A percentile compares a stretch with the other conserved stretches of the same genome.
These are phyloP conservation scores for Phylloscopus trochiloides DNA, from an alignment of 2,113 vertebrate species.

Conservation along the genomic window DNA sequence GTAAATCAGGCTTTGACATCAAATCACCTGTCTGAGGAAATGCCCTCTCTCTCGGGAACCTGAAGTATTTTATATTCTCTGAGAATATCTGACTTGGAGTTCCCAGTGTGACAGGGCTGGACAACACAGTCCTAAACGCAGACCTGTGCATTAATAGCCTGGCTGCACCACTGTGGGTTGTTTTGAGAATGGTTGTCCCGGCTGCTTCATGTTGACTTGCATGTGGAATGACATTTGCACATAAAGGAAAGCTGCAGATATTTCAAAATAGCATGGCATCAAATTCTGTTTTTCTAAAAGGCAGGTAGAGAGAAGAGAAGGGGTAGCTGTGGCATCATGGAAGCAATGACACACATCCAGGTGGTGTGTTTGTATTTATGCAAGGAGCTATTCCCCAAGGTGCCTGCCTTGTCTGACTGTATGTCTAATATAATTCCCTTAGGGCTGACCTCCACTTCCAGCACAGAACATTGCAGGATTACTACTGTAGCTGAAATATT, in stretches of 20 bases:
- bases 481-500: slow-evolving; percentile 31
- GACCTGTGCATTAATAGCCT: not conserved
- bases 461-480: not conserved
- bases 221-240: not conserved
- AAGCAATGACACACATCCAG: not conserved
- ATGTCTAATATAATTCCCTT: slow-evolving; percentile 34
- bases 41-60: not conserved
- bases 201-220: not conserved
- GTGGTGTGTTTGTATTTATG: not conserved
- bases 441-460: slow-evolving; percentile 38
- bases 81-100: not conserved
- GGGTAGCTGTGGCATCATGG: not conserved
- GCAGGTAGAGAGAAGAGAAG: not conserved
- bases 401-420: slow-evolving; percentile 22
- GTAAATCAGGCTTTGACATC: not conserved
- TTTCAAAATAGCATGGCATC: not conserved
- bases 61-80: not conserved
- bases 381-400: not conserved
- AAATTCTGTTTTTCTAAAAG: not conserved
- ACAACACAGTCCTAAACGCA: not conserved
- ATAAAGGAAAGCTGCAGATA: not conserved
- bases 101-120: not conserved
- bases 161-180: not conserved
- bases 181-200: not conserved
- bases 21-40: not conserved